These are phyloP conservation scores for Schizopygopsis malacanthus DNA, from an alignment of 2,797 vertebrate species.

Conservation along the genomic window DNA sequence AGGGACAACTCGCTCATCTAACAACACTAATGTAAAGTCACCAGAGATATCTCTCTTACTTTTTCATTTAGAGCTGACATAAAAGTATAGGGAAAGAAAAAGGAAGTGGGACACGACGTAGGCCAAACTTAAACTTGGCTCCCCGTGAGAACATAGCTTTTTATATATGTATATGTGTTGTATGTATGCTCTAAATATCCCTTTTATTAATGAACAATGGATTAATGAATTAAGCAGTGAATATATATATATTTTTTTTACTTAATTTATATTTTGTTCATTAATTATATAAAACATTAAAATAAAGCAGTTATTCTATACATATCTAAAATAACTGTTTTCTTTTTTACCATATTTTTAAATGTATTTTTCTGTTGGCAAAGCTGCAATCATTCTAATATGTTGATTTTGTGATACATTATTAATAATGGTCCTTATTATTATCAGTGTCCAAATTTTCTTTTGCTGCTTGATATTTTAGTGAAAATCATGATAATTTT, in stretches of 20 bases:
- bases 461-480: neutral
- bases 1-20: slow-evolving; percentile 33
- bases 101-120: slow-evolving; percentile 6
- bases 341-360: neutral
- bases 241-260: neutral
- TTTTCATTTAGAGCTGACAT: slow-evolving; percentile 12
- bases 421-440: neutral
- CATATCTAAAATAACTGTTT: neutral
- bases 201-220: neutral
- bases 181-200: neutral
- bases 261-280: neutral
- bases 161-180: neutral
- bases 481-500: neutral
- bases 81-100: neutral
- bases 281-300: neutral
- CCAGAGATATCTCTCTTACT: neutral
- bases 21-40: slow-evolving; percentile 39
- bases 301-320: neutral
- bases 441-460: neutral
- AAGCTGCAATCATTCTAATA: neutral
- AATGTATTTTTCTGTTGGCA: neutral
- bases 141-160: neutral
- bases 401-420: neutral
- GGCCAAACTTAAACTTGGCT: neutral
- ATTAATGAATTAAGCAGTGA: neutral